Evolutionary conservation across 2,888 invertebrate genomes (phyloP).

Genomic region (Fragum fragum): DNA sequence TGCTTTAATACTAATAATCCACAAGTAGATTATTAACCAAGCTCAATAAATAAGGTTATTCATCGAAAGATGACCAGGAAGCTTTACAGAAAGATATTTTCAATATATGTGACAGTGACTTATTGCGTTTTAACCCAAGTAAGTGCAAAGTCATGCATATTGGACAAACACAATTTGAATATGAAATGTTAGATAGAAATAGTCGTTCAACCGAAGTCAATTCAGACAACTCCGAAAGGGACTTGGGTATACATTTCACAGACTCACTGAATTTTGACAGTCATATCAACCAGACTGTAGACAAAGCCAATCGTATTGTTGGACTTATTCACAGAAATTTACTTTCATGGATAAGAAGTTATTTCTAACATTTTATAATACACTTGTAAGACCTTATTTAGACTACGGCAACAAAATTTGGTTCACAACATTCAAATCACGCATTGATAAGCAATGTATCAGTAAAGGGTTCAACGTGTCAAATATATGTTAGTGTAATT

Average conservation of each 20-base stretch:
- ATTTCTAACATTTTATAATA: constrained; percentile 1
- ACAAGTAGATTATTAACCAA: no score
- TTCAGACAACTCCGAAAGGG: not conserved
- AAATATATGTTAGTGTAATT: no score
- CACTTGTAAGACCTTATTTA: not conserved
- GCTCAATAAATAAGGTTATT: not conserved
- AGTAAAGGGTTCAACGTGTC: no score
- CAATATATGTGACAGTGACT: not conserved
- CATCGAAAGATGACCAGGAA: not conserved
- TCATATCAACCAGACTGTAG: not conserved
- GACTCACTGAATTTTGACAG: not conserved
- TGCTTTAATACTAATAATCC: no score
- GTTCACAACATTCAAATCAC: not conserved
- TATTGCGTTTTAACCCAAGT: not conserved
- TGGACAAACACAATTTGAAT: not conserved
- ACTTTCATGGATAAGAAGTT: not conserved
- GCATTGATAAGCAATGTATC: no score
- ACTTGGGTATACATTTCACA: not conserved
- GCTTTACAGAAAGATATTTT: not conserved
- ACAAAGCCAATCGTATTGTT: not conserved
- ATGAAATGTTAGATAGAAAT: not conserved
- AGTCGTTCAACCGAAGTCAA: not conserved
- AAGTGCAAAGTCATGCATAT: not conserved
- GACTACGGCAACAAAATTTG: not conserved
- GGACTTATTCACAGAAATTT: not conserved